Base-by-base conservation (phyloP, 2,113 vertebrate species). In the Periophthalmodon schlosseri region DNA sequence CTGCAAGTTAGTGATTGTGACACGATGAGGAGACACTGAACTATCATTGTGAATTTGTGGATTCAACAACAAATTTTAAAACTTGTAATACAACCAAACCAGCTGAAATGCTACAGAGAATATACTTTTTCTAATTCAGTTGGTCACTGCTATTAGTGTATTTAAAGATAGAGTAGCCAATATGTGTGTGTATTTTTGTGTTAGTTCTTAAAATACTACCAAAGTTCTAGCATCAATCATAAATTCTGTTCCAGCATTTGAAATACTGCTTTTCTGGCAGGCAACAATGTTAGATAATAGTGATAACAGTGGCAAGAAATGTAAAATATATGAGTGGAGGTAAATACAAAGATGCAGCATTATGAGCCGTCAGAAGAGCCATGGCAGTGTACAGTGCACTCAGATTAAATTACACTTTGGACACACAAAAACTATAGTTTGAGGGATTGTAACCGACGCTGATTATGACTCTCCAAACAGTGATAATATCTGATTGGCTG, bases 401-500 rank as follows among this genome's bases (percentile, higher is more conserved):
- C 34, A 39, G 36, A 39, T 44, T 44, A 11, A 44, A 44, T 44
- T 44, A 44, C 39, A 44, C 8, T 24, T 57, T 23, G 56, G 56
- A 11, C 10, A 12, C 12, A 57, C 9, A 23, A 57, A 23, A 23
- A 52, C 49, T 18, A 52, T n/a, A 8, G 20, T 54, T 20, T n/a
- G 18, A 11, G 52, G 8, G n/a, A 44, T 44, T 44, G 39, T 44
- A 44, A 44, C 16, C 5, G 50, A 67, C 70, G 39, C 68, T 64
- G 66, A 67, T 56, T 20, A 34, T 11, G 33, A 47, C 11, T 2
- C 36, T 46, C 20, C 2, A 13, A 64, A 58, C 11, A 7, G 57
- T 15, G 57, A 47, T 47, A 72, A 50, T 52, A 77, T 78, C 72
- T 79, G 75, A 74, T 71, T 56, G 80, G 78, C 76, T 81, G 85